Conservation (phyloP, 2,113 vertebrate genomes). For the Corynorhinus townsendii region DNA sequence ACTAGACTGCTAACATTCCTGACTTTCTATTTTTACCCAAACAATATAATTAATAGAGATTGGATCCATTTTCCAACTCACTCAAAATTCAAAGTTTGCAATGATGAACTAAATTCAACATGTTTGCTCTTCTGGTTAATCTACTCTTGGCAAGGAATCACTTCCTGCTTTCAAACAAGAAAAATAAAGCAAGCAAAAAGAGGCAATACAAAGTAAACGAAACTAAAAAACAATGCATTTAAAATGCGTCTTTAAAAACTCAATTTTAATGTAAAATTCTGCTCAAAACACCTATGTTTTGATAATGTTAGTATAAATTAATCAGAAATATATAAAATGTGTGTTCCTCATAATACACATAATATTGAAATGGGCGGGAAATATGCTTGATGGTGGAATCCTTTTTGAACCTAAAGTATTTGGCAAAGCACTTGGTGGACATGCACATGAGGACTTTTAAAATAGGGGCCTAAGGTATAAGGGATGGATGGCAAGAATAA, state of each 20-base stretch:
- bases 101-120: not conserved
- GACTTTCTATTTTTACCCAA: constrained; percentile 55
- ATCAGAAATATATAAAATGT: not conserved
- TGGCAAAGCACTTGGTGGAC: not conserved
- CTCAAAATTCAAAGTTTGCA: not conserved
- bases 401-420: not conserved
- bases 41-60: constrained; percentile 38
- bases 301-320: not conserved
- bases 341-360: not conserved
- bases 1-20: constrained; percentile 4
- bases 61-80: not conserved
- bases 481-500: not conserved
- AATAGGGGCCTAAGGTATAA: not conserved
- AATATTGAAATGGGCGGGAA: not conserved
- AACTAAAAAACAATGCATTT: not conserved
- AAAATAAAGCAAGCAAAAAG: not conserved
- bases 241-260: not conserved
- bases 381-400: not conserved
- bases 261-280: not conserved
- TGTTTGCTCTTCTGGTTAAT: not conserved
- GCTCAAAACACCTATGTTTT: not conserved
- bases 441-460: not conserved
- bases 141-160: not conserved
- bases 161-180: constrained; percentile 40
- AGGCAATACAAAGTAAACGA: not conserved